Evolutionary conservation across 2,113 vertebrate genomes (phyloP), one percentile per base, ranked within the genome.

Genomic region (Menidia beryllina): DNA sequence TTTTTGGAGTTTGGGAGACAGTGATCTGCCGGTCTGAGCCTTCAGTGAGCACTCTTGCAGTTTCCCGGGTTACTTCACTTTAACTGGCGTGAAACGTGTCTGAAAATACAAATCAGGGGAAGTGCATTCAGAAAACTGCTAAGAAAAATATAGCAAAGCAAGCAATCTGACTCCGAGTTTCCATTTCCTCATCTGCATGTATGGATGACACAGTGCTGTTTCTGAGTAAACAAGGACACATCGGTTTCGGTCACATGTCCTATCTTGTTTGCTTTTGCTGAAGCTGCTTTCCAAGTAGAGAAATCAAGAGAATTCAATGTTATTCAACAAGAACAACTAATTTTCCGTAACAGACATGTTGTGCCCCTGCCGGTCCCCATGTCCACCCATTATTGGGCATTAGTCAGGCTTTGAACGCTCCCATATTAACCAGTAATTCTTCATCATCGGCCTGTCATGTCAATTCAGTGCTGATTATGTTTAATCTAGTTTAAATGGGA

Each of bases 201-300:
- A 34, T 72, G 5, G 51, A 2, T 62, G 12, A 45, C 63, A 50
- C 27, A 10, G 56, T 39, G 0, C 30, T 74, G 52, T 58, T 7
- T 54, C 34, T 48, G 67, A 51, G 68, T 41, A 80, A 82, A 87
- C 79, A 84, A 55, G 7, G 11, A 59, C 45, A 59, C 36, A 36
- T 56, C 67, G 55, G 72, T 80, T 77, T 83, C 72, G 53, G 65
- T 88, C 85, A 85, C 85, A 82, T 82, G 78, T 54, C 61, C 34
- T 0, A 1, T 69, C 72, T 72, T 75, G 77, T 81, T 79, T 77
- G 25, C 48, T 53, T 60, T 34, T 6, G 12, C 48, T 62, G 50
- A 43, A 56, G 51, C 26, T 12, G 10, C 54, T 62, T 72, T 82
- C 61, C 53, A 36, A 64, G 72, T 45, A 75, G 23, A n/a, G 41